Conservation (phyloP, 2,797 vertebrate species). For the Sebastes iracundus region DNA sequence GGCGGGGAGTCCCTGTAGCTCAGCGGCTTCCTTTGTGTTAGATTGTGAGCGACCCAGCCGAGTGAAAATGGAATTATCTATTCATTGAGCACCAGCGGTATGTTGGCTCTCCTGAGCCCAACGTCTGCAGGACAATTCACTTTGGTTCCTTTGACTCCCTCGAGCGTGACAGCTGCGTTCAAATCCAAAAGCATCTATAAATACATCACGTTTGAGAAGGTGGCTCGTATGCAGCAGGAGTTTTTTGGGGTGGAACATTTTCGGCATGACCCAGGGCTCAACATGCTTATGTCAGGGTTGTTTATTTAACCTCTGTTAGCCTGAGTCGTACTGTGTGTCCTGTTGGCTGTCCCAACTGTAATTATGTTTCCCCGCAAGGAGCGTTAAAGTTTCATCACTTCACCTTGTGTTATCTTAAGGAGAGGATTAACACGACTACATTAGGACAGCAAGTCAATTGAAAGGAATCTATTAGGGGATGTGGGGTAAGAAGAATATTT, state of each 20-base stretch:
- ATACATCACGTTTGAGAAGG: slow-evolving; percentile 9
- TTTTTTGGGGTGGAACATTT: background rate
- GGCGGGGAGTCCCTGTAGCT: background rate
- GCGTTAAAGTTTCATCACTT: slow-evolving; percentile 38
- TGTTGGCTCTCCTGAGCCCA: slow-evolving; percentile 14
- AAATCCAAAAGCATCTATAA: slow-evolving; percentile 28
- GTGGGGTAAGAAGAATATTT: background rate
- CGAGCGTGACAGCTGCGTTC: slow-evolving; percentile 42
- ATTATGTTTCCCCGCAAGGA: slow-evolving; percentile 9
- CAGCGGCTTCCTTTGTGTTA: slow-evolving; percentile 2
- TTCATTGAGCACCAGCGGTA: slow-evolving; percentile 27
- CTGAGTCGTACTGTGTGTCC: background rate
- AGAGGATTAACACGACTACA: slow-evolving; percentile 2
- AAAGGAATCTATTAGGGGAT: background rate
- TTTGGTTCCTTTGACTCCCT: slow-evolving; percentile 28
- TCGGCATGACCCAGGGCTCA: background rate
- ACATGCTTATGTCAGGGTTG: background rate
- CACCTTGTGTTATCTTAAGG: slow-evolving; percentile 4
- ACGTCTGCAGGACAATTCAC: slow-evolving; percentile 34
- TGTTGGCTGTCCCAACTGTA: background rate
- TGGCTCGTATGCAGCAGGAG: background rate
- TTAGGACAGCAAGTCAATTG: background rate
- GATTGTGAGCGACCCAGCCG: background rate
- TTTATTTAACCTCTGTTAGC: slow-evolving; percentile 15
- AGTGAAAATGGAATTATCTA: slow-evolving; percentile 49